Evolutionary conservation across 2,797 vertebrate species (phyloP), one percentile per base, ranked within the genome.

Genomic region (Jordanella pulchra): DNA sequence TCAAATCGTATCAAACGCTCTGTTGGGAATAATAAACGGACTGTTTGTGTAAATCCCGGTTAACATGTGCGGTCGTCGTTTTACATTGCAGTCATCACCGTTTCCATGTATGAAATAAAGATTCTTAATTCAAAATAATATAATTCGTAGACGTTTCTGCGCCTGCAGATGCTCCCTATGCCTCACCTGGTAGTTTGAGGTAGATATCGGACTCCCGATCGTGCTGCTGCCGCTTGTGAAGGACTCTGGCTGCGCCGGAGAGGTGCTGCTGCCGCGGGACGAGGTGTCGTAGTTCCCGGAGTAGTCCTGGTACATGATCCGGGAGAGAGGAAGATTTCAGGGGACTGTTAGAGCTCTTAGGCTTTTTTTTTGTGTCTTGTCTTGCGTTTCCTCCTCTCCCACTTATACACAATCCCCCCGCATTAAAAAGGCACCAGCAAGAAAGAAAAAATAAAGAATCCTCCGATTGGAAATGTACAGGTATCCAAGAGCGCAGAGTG

Each of bases 241-340:
- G 77, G 95, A 95, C 93, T 99, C 97, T 86, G 96, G 96, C 86
- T 96, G 96, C 84, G 95, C 96, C 89, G 97, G 97, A 87, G 97
- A 99, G 84, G 96, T 96, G 93, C 96, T 98, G 95, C 97, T 98
- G 93, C 97, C 97, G 92, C 96, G 97, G 94, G 97, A 98, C 91
- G 97, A 98, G 87, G 96, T 97, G 95, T 98, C 97, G 95, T 97
- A 99, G 94, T 94, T 97, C 94, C 96, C 96, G 92, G 96, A 94
- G 94, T 97, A 99, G 93, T 99, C 97, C 96, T 99, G 97, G 95
- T 97, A 99, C 97, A 99, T 99, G 95, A 94, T 99, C 97, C 96
- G 94, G 93, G 89, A 80, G 84, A 87, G 79, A 78, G 83, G 84
- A 72, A 86, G 86, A 82, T 86, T 89, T 94, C 89, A 84, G 82